Base-by-base conservation (phyloP, 2,888 invertebrate species). In the Oscheius onirici region DNA sequence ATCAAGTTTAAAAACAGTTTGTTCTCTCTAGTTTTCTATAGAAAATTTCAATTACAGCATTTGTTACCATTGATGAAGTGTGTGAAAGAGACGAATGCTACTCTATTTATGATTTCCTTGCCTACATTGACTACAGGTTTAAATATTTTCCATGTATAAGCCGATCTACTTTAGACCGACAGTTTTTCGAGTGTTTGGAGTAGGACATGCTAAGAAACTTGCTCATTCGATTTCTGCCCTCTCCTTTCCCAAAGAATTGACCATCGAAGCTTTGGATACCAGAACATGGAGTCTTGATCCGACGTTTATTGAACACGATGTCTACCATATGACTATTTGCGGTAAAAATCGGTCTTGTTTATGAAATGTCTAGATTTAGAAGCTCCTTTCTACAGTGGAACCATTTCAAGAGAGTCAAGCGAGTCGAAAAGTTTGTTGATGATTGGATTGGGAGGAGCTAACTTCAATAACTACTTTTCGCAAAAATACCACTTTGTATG, bases 371-470 rank as follows among this genome's bases (percentile, higher is more conserved):
- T 11, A 49, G n/a, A 8, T 10, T 49, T 34, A 57, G 57, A 57
- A 20, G 22, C 57, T 3, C 34, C 57, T 2, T 57, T 57, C n/a
- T 57, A 40, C 34, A 34, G n/a, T 22, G 57, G 57, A 28, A 34
- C 57, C 3, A 26, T 57, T 22, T 8, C 34, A 3, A 13, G 57
- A 28, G 20, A 13, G 2, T 57, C 57, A 17, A 57, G n/a, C 10
- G 5, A 22, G 10, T 17, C 57, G 11, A 57, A 57, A 40, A 8
- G 5, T 8, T 20, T 57, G 8, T 26, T 57, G 20, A 57, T 57
- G 57, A 57, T 57, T 8, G 57, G 57, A 28, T 26, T 57, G 5
- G 57, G 57, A 57, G 57, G 57, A 34, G 57, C 57, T 5, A 57
- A 57, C 40, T 57, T 57, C 20, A 57, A 57, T 20, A 57, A 57